These are phyloP conservation scores for Plebejus anna DNA, from an alignment of 2,888 invertebrate genomes.

Conservation along the genomic window DNA sequence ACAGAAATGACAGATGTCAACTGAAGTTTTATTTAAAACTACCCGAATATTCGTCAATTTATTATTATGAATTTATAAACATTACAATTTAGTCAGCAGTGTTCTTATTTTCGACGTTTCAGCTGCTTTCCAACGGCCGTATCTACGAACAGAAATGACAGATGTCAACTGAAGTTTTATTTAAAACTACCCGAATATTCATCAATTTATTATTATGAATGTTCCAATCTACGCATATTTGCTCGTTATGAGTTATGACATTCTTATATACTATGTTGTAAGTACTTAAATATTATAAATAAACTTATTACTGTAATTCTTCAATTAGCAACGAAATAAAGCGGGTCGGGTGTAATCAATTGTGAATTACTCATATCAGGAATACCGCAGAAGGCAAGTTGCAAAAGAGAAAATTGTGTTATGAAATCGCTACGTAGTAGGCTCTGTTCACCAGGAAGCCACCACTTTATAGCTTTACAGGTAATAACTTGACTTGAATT, in stretches of 20 bases:
- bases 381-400: constrained; percentile 48
- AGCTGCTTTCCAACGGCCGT: not conserved
- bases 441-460: constrained; percentile 58
- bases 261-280: not conserved
- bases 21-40: not conserved
- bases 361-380: constrained; percentile 43
- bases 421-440: constrained; percentile 58
- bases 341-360: constrained; percentile 37
- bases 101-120: not conserved
- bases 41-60: not conserved
- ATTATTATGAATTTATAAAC: too few relatives aligned
- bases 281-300: not conserved
- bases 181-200: not conserved
- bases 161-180: not conserved
- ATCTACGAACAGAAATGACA: not conserved
- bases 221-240: too few relatives aligned
- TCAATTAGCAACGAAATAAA: constrained; percentile 24
- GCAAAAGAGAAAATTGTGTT: constrained; percentile 70
- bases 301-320: not conserved
- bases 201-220: too few relatives aligned
- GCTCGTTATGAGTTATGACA: not conserved
- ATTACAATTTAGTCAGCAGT: not conserved
- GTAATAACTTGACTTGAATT: constrained; percentile 59
- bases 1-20: not conserved
- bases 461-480: constrained; percentile 51